phyloP scores from a whole-genome alignment of 2,888 invertebrate genomes.

The Nineta flava region DNA sequence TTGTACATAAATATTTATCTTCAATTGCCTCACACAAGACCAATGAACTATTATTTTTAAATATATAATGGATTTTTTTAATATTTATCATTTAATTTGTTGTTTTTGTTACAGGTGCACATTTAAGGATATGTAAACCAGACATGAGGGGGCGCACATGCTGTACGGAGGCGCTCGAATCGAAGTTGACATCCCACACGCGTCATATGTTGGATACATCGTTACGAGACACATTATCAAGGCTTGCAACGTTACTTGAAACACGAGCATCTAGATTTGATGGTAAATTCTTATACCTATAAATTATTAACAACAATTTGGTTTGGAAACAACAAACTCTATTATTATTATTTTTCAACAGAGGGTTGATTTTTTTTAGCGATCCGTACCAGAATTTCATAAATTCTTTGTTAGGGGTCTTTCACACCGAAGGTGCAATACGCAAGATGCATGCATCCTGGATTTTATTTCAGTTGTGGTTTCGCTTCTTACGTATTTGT shows the following conservation, averaged over 20 bases:
- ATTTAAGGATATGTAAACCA: constrained; percentile 1
- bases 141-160: constrained; percentile 36
- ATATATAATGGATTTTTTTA: not conserved
- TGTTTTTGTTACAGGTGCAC: not conserved
- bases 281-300: constrained; percentile 41
- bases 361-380: not conserved
- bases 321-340: not conserved
- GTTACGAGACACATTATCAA: constrained; percentile 56
- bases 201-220: constrained; percentile 58
- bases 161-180: constrained; percentile 50
- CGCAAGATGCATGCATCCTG: too few relatives aligned
- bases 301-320: not conserved
- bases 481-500: too few relatives aligned
- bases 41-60: not conserved
- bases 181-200: constrained; percentile 51
- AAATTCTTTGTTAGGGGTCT: too few relatives aligned
- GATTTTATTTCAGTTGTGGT: too few relatives aligned
- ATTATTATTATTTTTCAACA: not conserved
- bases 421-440: too few relatives aligned
- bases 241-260: constrained; percentile 56
- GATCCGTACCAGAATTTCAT: not conserved
- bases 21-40: not conserved
- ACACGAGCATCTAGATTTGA: constrained; percentile 71
- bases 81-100: not conserved
- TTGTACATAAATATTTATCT: too few relatives aligned